Conservation (phyloP, 2,888 invertebrate genomes). For the Anagyrus pseudococci region DNA sequence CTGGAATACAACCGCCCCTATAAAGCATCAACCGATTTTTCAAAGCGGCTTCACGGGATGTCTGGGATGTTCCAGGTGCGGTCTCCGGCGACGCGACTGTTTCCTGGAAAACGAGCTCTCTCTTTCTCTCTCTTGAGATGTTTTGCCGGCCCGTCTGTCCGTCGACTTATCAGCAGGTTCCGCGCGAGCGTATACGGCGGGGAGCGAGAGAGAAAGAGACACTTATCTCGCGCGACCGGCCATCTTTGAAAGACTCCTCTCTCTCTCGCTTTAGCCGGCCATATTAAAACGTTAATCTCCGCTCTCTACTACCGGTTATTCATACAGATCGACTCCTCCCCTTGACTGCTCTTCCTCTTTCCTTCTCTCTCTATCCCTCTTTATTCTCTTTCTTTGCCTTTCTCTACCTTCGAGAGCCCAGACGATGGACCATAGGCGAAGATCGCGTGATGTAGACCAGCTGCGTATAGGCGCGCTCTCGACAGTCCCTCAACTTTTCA, state of each 20-base stretch:
- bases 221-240: conserved; percentile 23
- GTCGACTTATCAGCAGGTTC: too few relatives aligned
- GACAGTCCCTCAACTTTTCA: neutral
- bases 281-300: conserved; percentile 58
- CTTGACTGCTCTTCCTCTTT: conserved; percentile 6
- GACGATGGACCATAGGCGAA: too few relatives aligned
- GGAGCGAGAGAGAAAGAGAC: conserved; percentile 3
- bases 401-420: too few relatives aligned
- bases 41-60: too few relatives aligned
- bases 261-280: conserved; percentile 41
- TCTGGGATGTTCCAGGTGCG: too few relatives aligned
- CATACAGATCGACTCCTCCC: conserved; percentile 40
- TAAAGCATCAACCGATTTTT: too few relatives aligned
- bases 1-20: too few relatives aligned
- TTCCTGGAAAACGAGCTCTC: too few relatives aligned
- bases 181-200: too few relatives aligned
- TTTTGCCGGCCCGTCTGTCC: too few relatives aligned
- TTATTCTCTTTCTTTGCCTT: conserved; percentile 6
- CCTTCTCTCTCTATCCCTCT: conserved; percentile 4
- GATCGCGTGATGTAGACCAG: conserved; percentile 14
- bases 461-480: neutral
- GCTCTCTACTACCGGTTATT: conserved; percentile 49
- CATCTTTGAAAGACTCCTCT: conserved; percentile 31
- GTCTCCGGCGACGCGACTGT: too few relatives aligned
- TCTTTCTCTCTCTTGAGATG: too few relatives aligned